A percentile compares a stretch with the other conserved stretches of the same genome.
phyloP scores from a whole-genome alignment of 30 jellyfish, hydroid and myxozoan species.

The Cassiopea xamachana region DNA sequence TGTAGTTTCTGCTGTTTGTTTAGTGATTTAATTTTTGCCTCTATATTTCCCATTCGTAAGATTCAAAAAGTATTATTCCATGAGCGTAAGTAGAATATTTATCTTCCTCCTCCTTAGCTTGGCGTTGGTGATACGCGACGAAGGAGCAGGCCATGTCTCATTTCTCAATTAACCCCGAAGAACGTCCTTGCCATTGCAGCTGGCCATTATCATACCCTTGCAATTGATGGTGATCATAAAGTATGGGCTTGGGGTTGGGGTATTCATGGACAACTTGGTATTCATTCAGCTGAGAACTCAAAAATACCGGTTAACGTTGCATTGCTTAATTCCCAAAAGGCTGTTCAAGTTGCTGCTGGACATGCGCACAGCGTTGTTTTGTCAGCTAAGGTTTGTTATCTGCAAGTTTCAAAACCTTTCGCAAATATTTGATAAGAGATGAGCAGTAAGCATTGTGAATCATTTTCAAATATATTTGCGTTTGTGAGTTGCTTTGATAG shows the following conservation, averaged over 20 bases:
- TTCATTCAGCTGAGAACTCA: slow-evolving; percentile 78
- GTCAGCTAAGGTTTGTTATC: slow-evolving; percentile 67
- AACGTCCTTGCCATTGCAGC: slow-evolving; percentile 78
- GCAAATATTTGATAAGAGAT: background rate
- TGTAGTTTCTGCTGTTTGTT: background rate
- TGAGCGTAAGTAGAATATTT: too few relatives aligned
- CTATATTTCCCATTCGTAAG: too few relatives aligned
- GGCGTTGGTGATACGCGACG: slow-evolving; percentile 88
- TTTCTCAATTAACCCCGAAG: slow-evolving; percentile 84
- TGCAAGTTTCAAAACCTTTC: background rate
- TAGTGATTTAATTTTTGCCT: background rate
- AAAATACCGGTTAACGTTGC: slow-evolving; percentile 70
- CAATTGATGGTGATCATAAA: slow-evolving; percentile 77
- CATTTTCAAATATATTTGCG: too few relatives aligned
- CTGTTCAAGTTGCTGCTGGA: slow-evolving; percentile 94
- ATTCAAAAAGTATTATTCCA: too few relatives aligned
- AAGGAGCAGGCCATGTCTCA: slow-evolving; percentile 88
- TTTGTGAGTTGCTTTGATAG: too few relatives aligned
- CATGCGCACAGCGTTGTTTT: slow-evolving; percentile 96
- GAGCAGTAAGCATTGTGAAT: background rate
- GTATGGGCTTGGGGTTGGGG: slow-evolving; percentile 99
- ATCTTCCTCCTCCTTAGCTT: background rate
- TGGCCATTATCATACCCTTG: slow-evolving; percentile 92
- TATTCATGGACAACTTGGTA: slow-evolving; percentile 95
- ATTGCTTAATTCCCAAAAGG: slow-evolving; percentile 65